Conservation (phyloP, 2,113 vertebrate species). For the Tauraco erythrolophus region DNA sequence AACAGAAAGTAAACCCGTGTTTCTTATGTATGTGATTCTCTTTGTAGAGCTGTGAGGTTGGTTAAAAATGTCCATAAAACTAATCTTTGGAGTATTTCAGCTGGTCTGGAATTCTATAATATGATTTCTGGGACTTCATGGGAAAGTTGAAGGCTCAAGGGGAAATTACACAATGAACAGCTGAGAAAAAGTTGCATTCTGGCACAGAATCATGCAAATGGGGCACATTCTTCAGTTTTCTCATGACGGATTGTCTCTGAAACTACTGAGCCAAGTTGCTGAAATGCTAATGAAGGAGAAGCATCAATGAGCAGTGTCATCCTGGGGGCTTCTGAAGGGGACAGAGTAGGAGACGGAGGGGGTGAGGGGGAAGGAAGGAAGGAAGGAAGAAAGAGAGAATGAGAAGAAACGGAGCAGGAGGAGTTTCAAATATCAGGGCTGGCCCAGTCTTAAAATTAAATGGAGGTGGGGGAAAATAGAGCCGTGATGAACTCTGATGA, state of each 20-base stretch:
- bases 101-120: constrained; percentile 70
- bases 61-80: constrained; percentile 62
- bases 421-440: constrained; percentile 42
- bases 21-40: constrained; percentile 54
- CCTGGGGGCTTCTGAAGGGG: constrained; percentile 81
- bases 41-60: constrained; percentile 56
- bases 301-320: constrained; percentile 92
- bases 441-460: not conserved
- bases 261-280: constrained; percentile 84
- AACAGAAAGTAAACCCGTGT: constrained; percentile 60
- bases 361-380: constrained; percentile 8
- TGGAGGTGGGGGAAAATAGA: not conserved
- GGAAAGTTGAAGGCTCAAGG: constrained; percentile 82
- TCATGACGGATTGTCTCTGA: constrained; percentile 87
- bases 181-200: constrained; percentile 83
- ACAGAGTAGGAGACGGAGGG: constrained; percentile 56
- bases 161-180: constrained; percentile 81
- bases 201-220: constrained; percentile 87
- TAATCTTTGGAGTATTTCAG: constrained; percentile 64
- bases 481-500: not conserved
- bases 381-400: constrained; percentile 58
- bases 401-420: constrained; percentile 24
- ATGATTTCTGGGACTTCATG: constrained; percentile 84
- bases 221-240: constrained; percentile 90
- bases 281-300: constrained; percentile 91